Evolutionary conservation across 2,113 vertebrate genomes (phyloP).

Genomic region (Hyla sarda): DNA sequence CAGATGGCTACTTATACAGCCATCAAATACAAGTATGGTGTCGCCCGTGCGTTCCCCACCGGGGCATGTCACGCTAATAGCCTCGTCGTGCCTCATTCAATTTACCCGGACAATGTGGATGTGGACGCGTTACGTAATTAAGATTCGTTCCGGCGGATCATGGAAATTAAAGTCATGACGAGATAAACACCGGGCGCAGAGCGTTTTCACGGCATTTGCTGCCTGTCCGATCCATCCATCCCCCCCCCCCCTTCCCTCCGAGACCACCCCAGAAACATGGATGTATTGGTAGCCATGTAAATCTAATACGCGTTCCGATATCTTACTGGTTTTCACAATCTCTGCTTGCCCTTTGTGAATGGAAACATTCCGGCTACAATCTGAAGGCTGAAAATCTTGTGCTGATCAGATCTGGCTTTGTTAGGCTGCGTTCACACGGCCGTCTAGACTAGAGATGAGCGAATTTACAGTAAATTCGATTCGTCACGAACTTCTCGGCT

Average conservation of each 20-base stretch:
- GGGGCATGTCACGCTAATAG: conserved; percentile 14
- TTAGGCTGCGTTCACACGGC: too few species aligned
- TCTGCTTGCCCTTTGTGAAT: not conserved
- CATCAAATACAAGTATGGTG: not conserved
- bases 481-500: too few species aligned
- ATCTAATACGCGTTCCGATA: not conserved
- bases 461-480: too few species aligned
- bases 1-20: conserved; percentile 21
- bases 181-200: not conserved
- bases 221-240: not conserved
- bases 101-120: not conserved
- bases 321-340: not conserved
- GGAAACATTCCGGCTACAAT: not conserved
- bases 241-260: too few species aligned
- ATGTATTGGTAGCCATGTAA: too few species aligned
- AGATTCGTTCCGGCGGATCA: not conserved
- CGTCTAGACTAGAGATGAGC: too few species aligned
- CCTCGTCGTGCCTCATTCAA: not conserved
- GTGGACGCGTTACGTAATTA: not conserved
- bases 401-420: too few species aligned
- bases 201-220: not conserved
- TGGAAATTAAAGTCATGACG: conserved; percentile 4
- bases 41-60: not conserved
- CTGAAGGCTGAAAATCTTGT: too few species aligned
- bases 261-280: too few species aligned